A percentile compares a stretch with the other conserved stretches of the same genome.
These are phyloP conservation scores for Meriones psammophilus DNA, from an alignment of 2,797 vertebrate genomes.

Conservation along the genomic window DNA sequence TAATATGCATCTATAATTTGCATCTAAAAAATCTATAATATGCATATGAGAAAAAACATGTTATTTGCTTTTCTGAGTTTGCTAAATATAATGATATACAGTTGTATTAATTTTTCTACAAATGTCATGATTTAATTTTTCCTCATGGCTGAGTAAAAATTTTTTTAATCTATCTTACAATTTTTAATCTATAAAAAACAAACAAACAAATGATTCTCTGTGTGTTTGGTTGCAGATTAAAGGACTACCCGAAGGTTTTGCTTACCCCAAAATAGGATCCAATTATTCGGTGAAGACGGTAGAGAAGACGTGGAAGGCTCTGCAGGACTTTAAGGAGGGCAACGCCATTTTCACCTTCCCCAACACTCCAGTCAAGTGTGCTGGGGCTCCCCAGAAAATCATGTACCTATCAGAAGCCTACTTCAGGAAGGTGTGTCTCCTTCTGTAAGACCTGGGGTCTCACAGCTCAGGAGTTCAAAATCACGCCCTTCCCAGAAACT, in stretches of 20 bases:
- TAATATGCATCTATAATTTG: too few species aligned
- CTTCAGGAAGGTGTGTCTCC: slow-evolving; percentile 93
- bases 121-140: background rate
- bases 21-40: background rate
- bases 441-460: background rate
- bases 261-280: slow-evolving; percentile 95
- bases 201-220: background rate
- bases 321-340: slow-evolving; percentile 95
- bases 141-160: background rate
- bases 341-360: slow-evolving; percentile 97
- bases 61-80: background rate
- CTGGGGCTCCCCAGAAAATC: slow-evolving; percentile 98
- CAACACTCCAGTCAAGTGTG: slow-evolving; percentile 97
- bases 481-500: too few species aligned
- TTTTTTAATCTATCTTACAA: background rate
- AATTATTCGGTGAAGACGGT: slow-evolving; percentile 96
- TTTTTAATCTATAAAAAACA: background rate
- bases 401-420: slow-evolving; percentile 97
- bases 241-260: slow-evolving; percentile 96
- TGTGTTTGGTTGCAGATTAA: slow-evolving; percentile 92
- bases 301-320: slow-evolving; percentile 97
- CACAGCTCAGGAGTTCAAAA: too few species aligned
- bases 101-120: background rate
- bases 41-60: background rate
- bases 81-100: background rate